Evolutionary conservation across 1,140 invertebrate species (phyloP).

Genomic region (Atta colombica): DNA sequence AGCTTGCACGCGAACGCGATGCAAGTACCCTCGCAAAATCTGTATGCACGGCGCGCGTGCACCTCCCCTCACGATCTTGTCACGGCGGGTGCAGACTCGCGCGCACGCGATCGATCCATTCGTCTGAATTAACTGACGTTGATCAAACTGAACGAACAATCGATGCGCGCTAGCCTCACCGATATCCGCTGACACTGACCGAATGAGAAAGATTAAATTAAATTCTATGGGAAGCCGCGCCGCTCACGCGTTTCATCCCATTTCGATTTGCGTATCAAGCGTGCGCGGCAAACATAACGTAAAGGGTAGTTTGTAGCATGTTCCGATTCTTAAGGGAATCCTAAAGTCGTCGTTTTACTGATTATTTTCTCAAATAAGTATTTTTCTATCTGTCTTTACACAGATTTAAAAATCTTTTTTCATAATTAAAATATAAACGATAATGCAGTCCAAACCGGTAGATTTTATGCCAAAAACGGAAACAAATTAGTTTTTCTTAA

Average conservation of each 20-base stretch:
- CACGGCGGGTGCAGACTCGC: conserved; percentile 39
- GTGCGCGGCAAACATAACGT: conserved; percentile 19
- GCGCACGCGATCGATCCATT: conserved; percentile 53
- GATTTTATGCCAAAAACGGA: too few relatives aligned
- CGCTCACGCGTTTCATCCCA: conserved; percentile 34
- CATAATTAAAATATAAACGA: too few relatives aligned
- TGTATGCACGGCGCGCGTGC: conserved; percentile 47
- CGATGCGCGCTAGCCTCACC: conserved; percentile 28
- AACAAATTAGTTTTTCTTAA: too few relatives aligned
- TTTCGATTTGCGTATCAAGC: conserved; percentile 53
- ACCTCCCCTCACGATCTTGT: conserved; percentile 51
- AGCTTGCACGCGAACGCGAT: conserved; percentile 20
- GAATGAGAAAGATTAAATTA: conserved; percentile 72
- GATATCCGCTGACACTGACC: conserved; percentile 46
- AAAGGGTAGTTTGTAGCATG: not conserved
- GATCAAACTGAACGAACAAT: conserved; percentile 62
- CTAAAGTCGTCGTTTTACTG: too few relatives aligned
- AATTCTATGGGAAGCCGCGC: conserved; percentile 57
- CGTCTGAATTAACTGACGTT: conserved; percentile 69
- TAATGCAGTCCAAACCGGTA: too few relatives aligned
- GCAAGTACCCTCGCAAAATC: conserved; percentile 21
- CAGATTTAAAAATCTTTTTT: too few relatives aligned
- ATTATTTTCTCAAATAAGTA: too few relatives aligned
- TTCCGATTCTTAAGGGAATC: conserved; percentile 10
- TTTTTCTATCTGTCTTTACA: too few relatives aligned